phyloP scores from a whole-genome alignment of 2,888 invertebrate species.

The Callinectes sapidus region DNA sequence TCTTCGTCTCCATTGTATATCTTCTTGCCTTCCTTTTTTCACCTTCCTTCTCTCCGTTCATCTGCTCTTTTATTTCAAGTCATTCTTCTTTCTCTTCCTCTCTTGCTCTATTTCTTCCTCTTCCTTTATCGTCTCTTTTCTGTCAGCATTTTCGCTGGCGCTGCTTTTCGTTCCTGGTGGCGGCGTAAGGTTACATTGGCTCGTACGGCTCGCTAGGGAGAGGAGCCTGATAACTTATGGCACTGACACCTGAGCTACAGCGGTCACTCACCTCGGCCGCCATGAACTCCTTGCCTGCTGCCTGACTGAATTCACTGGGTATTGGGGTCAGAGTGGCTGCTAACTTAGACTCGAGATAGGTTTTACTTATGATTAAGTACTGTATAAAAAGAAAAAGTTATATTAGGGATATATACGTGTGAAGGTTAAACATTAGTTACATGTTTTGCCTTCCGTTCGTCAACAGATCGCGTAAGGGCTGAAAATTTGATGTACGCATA shows the following conservation, averaged over 20 bases:
- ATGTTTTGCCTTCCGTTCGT: too few relatives aligned
- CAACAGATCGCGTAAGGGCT: too few relatives aligned
- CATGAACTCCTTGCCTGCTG: not conserved
- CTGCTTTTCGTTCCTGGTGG: not conserved
- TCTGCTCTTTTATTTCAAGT: not conserved
- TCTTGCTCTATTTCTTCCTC: not conserved
- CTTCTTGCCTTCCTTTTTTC: not conserved
- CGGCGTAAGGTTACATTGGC: not conserved
- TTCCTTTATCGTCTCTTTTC: not conserved
- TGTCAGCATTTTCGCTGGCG: not conserved
- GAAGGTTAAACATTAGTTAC: too few relatives aligned
- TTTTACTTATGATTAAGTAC: too few relatives aligned
- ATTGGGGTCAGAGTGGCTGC: too few relatives aligned
- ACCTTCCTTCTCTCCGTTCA: not conserved
- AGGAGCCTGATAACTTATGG: not conserved
- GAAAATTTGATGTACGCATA: too few relatives aligned
- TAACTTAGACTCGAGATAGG: too few relatives aligned
- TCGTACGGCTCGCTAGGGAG: not conserved
- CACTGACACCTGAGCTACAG: not conserved
- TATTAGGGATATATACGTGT: too few relatives aligned
- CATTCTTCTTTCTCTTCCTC: not conserved
- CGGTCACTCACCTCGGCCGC: not conserved
- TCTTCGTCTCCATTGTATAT: not conserved
- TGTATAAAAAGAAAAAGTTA: too few relatives aligned
- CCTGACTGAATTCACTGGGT: too few relatives aligned